Evolutionary conservation across 2,113 vertebrate genomes (phyloP).

Genomic region (Vireo altiloquus): DNA sequence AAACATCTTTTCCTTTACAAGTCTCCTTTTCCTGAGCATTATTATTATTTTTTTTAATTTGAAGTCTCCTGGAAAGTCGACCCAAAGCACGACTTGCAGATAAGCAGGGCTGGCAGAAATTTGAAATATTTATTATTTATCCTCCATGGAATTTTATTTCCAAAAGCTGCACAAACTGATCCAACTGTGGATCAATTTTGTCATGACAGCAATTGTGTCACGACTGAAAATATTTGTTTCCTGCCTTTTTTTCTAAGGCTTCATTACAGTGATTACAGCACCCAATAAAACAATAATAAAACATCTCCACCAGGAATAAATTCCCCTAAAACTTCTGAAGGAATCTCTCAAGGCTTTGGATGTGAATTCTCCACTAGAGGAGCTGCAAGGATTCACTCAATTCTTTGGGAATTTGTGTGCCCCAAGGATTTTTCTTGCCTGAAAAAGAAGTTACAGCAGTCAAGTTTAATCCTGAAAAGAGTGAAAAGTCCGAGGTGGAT

Average conservation of each 20-base stretch:
- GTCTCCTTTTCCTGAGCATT: neutral
- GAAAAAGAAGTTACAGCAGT: constrained; percentile 39
- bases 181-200: too few relatives aligned
- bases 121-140: neutral
- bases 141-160: neutral
- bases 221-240: neutral
- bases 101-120: neutral
- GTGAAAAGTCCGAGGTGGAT: neutral
- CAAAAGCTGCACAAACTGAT: neutral
- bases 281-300: neutral
- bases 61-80: neutral
- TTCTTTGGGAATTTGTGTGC: neutral
- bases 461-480: neutral
- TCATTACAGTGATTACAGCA: neutral
- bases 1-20: neutral
- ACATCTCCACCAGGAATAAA: neutral
- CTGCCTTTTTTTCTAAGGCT: neutral
- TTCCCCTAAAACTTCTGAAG: constrained; percentile 18
- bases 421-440: constrained; percentile 25
- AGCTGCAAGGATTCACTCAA: neutral
- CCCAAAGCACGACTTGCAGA: neutral
- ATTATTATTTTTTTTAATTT: neutral
- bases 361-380: neutral
- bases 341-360: neutral
- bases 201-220: neutral